These are phyloP conservation scores for Tenebrio molitor DNA, from an alignment of 1,140 invertebrate species.

Conservation along the genomic window DNA sequence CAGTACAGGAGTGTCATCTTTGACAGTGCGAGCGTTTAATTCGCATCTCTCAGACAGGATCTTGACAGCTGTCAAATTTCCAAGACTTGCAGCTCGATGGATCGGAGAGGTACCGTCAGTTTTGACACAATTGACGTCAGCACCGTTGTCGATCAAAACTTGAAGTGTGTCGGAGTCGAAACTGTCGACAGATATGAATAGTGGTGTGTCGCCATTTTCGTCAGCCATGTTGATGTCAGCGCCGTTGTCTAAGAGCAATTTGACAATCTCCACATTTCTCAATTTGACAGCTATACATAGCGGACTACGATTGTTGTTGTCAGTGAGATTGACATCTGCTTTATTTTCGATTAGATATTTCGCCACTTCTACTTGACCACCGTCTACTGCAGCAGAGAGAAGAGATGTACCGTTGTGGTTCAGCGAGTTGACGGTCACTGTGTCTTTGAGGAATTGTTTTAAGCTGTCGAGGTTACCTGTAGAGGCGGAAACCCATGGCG, in stretches of 20 bases:
- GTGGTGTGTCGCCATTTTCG: neutral
- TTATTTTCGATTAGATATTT: constrained; percentile 7
- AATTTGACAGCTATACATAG: neutral
- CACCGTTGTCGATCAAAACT: constrained; percentile 44
- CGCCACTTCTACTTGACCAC: neutral
- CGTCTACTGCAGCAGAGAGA: neutral
- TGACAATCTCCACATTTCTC: neutral
- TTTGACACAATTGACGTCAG: constrained; percentile 30
- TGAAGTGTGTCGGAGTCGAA: constrained; percentile 29
- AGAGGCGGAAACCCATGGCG: too few relatives aligned
- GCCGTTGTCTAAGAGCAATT: neutral
- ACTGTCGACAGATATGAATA: neutral
- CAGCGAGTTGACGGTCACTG: neutral
- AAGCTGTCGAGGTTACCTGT: too few relatives aligned
- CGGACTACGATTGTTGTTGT: neutral
- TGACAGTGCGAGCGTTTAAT: constrained; percentile 42
- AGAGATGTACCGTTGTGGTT: neutral
- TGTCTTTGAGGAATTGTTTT: neutral
- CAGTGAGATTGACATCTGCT: neutral
- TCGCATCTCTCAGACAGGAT: constrained; percentile 45
- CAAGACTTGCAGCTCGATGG: constrained; percentile 41
- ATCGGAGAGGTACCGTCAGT: neutral
- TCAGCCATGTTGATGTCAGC: neutral
- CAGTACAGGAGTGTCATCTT: constrained; percentile 22
- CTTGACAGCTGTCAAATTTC: constrained; percentile 42